These are phyloP conservation scores for Caenorhabditis sp. DNA, from an alignment of 2,888 invertebrate species.

Conservation along the genomic window DNA sequence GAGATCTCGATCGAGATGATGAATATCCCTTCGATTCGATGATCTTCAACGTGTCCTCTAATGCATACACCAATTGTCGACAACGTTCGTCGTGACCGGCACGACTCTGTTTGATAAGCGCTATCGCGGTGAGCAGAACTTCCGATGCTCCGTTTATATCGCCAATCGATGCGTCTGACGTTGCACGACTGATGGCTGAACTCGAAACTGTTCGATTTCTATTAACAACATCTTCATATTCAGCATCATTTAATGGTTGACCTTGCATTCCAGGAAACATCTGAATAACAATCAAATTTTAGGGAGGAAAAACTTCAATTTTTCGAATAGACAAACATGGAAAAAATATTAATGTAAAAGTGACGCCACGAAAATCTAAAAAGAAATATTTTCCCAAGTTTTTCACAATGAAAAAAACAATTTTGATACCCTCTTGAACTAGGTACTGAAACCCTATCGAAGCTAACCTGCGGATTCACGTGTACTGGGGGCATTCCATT, in stretches of 20 bases:
- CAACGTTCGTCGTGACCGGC: constrained; percentile 95
- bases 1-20: constrained; percentile 15
- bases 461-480: constrained; percentile 40
- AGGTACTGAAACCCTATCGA: too few species aligned
- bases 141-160: constrained; percentile 98
- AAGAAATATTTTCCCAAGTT: too few species aligned
- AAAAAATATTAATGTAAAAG: too few species aligned
- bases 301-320: too few species aligned
- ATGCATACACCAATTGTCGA: constrained; percentile 92
- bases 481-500: constrained; percentile 46
- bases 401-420: too few species aligned
- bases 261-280: constrained; percentile 43
- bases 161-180: constrained; percentile 74
- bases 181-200: constrained; percentile 94
- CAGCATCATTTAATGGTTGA: constrained; percentile 79
- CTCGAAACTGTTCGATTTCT: constrained; percentile 91
- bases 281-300: background rate
- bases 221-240: constrained; percentile 97
- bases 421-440: too few species aligned
- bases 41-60: constrained; percentile 94
- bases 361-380: too few species aligned
- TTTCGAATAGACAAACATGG: too few species aligned
- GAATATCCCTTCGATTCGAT: constrained; percentile 84
- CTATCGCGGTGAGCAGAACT: constrained; percentile 96
- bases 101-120: constrained; percentile 96